Evolutionary conservation across 1,140 invertebrate genomes (phyloP), one percentile per base, ranked within the genome.

Genomic region (Diorhabda sublineata): DNA sequence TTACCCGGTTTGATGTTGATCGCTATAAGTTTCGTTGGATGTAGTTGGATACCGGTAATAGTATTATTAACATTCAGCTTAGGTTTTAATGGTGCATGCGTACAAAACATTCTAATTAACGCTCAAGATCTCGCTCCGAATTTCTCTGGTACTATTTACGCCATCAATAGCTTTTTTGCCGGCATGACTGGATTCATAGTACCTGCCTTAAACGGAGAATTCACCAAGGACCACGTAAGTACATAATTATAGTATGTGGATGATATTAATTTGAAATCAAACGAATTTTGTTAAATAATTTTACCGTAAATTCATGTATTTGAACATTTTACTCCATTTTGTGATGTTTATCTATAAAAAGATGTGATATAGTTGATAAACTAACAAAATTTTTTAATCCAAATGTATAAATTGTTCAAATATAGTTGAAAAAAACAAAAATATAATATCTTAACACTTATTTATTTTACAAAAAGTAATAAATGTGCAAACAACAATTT

Each of bases 91-190:
- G 94, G 94, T 0, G 92, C 93, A 58, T 89, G 90, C 0, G 92
- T 91, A 8, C 85, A 92, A 62, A 93, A 92, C 0, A 94, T 87
- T 80, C 85, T 93, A 76, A 88, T 91, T 73, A 95, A 95, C 77
- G 91, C 93, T 67, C 88, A 95, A 80, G 91, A 94, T 81, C 82
- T 95, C 52, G 89, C 92, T 0, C 90, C 90, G 3, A 93, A 92
- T 80, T 92, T 87, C 82, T 92, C 93, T 41, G 90, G 90, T 58
- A 89, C 89, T 2, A 77, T 91, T 6, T 91, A 91, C 67, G 90
- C 90, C 11, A 87, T 91, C 52, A 89, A 90, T 67, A 92, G 91
- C 70, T 89, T 87, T 9, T 81, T 91, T 42, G 90, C 89, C 9
- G 89, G 88, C 58, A 89, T 88, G 2, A 87, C 89, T 5, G 90